Conservation (phyloP, 1,140 invertebrate genomes). For the Tetraneura akinire region DNA sequence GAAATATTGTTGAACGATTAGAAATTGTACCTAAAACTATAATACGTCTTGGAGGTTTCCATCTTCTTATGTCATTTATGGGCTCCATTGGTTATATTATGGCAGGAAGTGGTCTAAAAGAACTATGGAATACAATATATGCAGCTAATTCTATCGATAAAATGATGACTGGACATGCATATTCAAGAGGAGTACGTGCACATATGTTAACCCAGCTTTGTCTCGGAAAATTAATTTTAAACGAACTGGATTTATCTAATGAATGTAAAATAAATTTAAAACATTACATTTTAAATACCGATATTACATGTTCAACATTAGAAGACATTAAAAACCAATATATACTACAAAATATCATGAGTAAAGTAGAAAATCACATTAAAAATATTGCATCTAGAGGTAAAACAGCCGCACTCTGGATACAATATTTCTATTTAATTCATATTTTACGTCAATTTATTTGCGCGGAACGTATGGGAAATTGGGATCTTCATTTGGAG, state of each 20-base stretch:
- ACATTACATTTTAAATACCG: background rate
- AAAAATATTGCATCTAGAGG: conserved; percentile 9
- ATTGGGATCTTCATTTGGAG: conserved; percentile 57
- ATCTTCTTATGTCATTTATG: too few relatives aligned
- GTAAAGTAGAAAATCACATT: conserved; percentile 13
- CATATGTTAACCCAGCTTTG: conserved; percentile 7
- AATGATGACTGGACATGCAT: conserved; percentile 22
- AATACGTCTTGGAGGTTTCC: too few relatives aligned
- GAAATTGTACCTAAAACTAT: too few relatives aligned
- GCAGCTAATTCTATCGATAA: background rate
- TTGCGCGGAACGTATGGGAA: conserved; percentile 57
- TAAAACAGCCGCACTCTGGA: conserved; percentile 59
- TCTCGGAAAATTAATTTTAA: background rate
- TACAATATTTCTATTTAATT: conserved; percentile 58
- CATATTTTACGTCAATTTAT: conserved; percentile 58
- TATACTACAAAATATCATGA: background rate
- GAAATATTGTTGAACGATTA: conserved; percentile 27
- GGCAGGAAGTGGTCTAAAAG: conserved; percentile 10
- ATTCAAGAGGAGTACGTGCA: conserved; percentile 1
- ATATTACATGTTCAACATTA: background rate
- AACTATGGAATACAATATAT: background rate
- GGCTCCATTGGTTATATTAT: conserved; percentile 32
- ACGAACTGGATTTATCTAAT: background rate
- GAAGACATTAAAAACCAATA: background rate
- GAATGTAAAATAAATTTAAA: background rate